Evolutionary conservation across 2,888 invertebrate species (phyloP).

Genomic region (Drosophila meridiana): DNA sequence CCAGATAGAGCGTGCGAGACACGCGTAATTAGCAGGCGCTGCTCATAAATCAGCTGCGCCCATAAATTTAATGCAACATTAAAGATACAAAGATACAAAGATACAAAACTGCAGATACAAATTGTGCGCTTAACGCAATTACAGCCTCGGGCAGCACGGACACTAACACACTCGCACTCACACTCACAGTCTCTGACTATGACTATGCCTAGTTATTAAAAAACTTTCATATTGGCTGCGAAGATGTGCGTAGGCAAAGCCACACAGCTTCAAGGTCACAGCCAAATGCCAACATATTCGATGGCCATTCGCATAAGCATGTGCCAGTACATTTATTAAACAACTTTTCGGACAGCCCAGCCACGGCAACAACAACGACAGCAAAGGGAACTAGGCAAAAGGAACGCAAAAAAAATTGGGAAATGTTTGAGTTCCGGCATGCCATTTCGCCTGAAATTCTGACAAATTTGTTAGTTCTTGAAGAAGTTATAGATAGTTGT

Average conservation of each 20-base stretch:
- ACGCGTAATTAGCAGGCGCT: conserved; percentile 66
- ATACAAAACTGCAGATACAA: conserved; percentile 44
- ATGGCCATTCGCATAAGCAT: conserved; percentile 57
- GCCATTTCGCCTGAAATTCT: conserved; percentile 1
- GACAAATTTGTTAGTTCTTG: background rate
- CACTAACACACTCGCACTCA: background rate
- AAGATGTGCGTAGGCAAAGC: conserved; percentile 23
- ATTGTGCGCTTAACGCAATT: conserved; percentile 60
- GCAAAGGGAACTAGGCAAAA: conserved; percentile 31
- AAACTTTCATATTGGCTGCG: conserved; percentile 59
- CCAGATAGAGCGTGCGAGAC: conserved; percentile 14
- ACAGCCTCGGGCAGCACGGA: conserved; percentile 20
- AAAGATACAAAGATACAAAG: conserved; percentile 40
- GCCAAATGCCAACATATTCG: conserved; percentile 45
- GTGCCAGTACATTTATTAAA: conserved; percentile 80
- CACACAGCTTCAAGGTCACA: conserved; percentile 41
- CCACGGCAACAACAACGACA: conserved; percentile 6
- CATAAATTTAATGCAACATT: conserved; percentile 39
- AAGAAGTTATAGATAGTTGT: background rate
- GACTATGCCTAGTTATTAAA: conserved; percentile 57
- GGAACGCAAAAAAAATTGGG: conserved; percentile 1
- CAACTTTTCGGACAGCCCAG: conserved; percentile 61
- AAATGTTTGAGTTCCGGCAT: conserved; percentile 29
- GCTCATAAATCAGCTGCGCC: conserved; percentile 64
- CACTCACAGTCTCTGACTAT: background rate